A percentile compares a stretch with the other conserved stretches of the same genome.
Evolutionary conservation across 2,888 invertebrate genomes (phyloP).

Genomic region (Acanthosepion pharaonis): DNA sequence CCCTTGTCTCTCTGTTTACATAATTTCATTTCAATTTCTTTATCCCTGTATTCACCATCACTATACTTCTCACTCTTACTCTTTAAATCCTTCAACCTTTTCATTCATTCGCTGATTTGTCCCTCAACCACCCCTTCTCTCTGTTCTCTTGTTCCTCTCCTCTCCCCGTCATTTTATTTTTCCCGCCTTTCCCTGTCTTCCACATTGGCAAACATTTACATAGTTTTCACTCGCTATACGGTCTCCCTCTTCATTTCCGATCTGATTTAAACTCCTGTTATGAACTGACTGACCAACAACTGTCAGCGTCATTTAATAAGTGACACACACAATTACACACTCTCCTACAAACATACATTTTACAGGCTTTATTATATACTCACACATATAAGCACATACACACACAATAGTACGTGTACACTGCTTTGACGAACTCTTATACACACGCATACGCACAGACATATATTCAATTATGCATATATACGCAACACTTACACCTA

Average conservation of each 20-base stretch:
- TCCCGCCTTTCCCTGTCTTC: not conserved
- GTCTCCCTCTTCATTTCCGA: slow-evolving; percentile 20
- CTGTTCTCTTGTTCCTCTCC: not conserved
- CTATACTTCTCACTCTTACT: not conserved
- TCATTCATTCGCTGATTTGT: not conserved
- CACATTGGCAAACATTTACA: slow-evolving; percentile 9
- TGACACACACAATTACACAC: not conserved
- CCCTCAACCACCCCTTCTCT: not conserved
- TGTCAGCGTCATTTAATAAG: not conserved
- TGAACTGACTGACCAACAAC: not conserved
- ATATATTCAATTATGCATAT: no score
- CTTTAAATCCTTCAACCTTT: not conserved
- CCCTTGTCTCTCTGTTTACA: slow-evolving; percentile 8
- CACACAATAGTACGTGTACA: no score
- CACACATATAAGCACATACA: no score
- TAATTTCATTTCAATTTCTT: not conserved
- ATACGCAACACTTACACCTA: no score
- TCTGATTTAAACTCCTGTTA: not conserved
- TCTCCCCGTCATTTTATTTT: not conserved
- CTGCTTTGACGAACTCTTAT: not conserved
- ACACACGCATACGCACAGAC: not conserved
- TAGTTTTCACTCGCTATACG: not conserved
- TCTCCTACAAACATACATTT: not conserved
- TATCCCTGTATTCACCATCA: not conserved
- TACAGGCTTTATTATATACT: no score